Evolutionary conservation across 1,140 invertebrate species (phyloP).

Genomic region (Drosophila sucinea): DNA sequence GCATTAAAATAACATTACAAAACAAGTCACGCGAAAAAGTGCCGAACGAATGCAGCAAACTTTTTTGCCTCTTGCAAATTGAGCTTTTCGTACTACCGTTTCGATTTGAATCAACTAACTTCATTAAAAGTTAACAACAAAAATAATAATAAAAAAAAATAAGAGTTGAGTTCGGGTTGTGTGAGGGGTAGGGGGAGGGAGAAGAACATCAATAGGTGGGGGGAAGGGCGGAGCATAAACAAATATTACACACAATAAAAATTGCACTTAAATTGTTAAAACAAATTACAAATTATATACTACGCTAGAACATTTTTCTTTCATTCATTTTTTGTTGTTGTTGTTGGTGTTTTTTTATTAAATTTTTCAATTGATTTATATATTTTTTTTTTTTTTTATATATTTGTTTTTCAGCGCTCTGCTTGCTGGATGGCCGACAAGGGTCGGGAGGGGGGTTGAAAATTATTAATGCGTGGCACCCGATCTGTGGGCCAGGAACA

Average conservation of each 20-base stretch:
- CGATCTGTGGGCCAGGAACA: constrained; percentile 90
- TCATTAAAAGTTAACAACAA: constrained; percentile 37
- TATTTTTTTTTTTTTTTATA: not conserved
- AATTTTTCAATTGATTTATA: not conserved
- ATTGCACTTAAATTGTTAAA: constrained; percentile 55
- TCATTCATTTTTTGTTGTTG: not conserved
- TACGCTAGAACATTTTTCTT: constrained; percentile 46
- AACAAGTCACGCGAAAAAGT: constrained; percentile 45
- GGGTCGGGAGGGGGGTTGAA: too few relatives aligned
- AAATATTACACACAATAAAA: constrained; percentile 30
- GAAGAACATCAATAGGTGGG: constrained; percentile 7
- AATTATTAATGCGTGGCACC: constrained; percentile 75
- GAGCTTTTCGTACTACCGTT: constrained; percentile 12
- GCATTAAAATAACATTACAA: constrained; percentile 75
- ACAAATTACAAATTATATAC: constrained; percentile 43
- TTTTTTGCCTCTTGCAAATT: constrained; percentile 12
- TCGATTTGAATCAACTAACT: constrained; percentile 10
- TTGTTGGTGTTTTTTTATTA: not conserved
- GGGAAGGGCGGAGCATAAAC: constrained; percentile 20
- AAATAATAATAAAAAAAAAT: constrained; percentile 18
- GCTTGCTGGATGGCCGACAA: not conserved
- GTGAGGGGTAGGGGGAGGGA: not conserved
- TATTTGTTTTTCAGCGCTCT: constrained; percentile 1
- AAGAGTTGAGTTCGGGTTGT: not conserved
- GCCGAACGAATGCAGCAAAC: constrained; percentile 11